These are phyloP conservation scores for Malthinus flaveolus DNA, from an alignment of 2,888 invertebrate genomes.

Conservation along the genomic window DNA sequence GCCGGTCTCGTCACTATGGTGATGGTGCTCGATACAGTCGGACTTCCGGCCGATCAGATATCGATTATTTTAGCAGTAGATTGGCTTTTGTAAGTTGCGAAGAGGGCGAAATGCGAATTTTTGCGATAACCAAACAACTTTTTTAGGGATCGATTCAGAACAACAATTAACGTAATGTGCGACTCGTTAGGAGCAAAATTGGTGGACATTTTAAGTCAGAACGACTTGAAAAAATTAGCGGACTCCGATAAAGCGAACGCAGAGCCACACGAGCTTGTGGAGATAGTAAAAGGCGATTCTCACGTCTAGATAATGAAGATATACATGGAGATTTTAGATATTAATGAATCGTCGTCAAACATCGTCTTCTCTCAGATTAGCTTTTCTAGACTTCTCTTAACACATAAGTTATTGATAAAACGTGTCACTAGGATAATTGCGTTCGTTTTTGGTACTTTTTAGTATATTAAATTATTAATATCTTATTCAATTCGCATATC, in stretches of 20 bases:
- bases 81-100: constrained; percentile 81
- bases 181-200: constrained; percentile 93
- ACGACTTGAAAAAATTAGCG: constrained; percentile 62
- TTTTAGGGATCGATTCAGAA: constrained; percentile 81
- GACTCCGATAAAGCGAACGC: constrained; percentile 56
- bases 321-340: neutral
- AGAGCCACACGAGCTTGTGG: constrained; percentile 68
- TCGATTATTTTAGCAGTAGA: constrained; percentile 90
- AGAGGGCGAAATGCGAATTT: neutral
- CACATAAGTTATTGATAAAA: too few species aligned
- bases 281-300: constrained; percentile 52
- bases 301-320: constrained; percentile 28
- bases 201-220: constrained; percentile 81
- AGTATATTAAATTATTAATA: neutral
- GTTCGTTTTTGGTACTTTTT: constrained; percentile 7
- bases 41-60: constrained; percentile 87
- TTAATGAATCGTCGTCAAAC: neutral
- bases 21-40: constrained; percentile 90
- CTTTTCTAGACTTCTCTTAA: too few species aligned
- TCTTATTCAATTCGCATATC: constrained; percentile 3
- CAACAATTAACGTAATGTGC: constrained; percentile 93
- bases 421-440: too few species aligned
- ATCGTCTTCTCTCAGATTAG: neutral
- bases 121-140: neutral
- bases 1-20: constrained; percentile 96